Percentiles rank a stretch among this genome's conserved stretches.
These are phyloP conservation scores for Cettia cetti DNA, from an alignment of 2,113 vertebrate genomes.

Conservation along the genomic window DNA sequence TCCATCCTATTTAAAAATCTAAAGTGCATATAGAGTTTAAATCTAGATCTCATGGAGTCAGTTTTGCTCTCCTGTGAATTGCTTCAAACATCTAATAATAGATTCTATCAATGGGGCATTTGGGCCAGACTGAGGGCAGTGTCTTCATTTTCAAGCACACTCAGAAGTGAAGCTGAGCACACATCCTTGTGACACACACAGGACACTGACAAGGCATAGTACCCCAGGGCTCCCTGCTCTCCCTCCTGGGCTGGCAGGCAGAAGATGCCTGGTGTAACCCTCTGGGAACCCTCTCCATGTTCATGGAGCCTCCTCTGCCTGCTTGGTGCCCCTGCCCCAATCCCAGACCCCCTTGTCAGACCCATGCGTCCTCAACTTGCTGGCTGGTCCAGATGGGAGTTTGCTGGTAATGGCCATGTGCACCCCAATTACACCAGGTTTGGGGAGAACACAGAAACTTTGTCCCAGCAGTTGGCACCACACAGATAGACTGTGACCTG, in stretches of 20 bases:
- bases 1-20: background rate
- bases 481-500: background rate
- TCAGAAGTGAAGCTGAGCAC: background rate
- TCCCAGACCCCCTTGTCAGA: fast-evolving
- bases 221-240: background rate
- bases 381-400: background rate
- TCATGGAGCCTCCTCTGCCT: fast-evolving
- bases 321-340: fast-evolving
- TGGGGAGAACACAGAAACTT: background rate
- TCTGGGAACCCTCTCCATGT: fast-evolving
- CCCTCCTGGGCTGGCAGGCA: too few species aligned
- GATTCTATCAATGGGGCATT: background rate
- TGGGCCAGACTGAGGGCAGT: background rate
- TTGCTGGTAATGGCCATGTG: background rate
- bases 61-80: background rate
- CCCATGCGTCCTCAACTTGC: fast-evolving
- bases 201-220: background rate
- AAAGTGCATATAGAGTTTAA: background rate
- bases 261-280: background rate
- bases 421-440: fast-evolving
- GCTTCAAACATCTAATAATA: background rate
- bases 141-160: background rate
- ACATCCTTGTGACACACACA: background rate
- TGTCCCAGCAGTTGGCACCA: fast-evolving
- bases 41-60: background rate